Percentiles rank a stretch among this genome's conserved stretches.
These are phyloP conservation scores for Rhagonycha lutea DNA, from an alignment of 2,888 invertebrate genomes.

Conservation along the genomic window DNA sequence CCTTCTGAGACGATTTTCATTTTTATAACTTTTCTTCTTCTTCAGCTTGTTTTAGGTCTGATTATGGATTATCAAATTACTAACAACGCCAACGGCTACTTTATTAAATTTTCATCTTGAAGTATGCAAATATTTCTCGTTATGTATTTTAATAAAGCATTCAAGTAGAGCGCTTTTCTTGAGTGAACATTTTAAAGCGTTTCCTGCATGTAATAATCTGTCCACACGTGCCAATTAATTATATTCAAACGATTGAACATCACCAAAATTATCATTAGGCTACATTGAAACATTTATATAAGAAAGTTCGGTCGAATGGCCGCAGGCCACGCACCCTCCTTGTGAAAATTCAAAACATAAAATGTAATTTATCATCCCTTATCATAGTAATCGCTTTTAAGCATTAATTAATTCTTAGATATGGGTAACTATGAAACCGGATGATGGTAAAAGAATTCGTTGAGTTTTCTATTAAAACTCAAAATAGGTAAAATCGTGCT, in stretches of 20 bases:
- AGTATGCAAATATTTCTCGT: not conserved
- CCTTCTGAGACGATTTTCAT: not conserved
- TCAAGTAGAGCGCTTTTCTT: not conserved
- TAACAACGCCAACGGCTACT: not conserved
- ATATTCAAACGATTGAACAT: conserved; percentile 8
- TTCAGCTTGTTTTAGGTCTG: not conserved
- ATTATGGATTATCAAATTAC: not conserved
- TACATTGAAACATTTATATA: not conserved
- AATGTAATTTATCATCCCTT: too few relatives aligned
- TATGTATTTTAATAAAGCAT: not conserved
- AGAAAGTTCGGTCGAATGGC: not conserved
- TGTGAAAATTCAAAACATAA: too few relatives aligned
- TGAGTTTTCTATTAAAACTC: too few relatives aligned
- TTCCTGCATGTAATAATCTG: conserved; percentile 2
- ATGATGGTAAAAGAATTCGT: too few relatives aligned
- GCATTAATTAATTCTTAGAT: too few relatives aligned
- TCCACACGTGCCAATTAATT: conserved; percentile 6
- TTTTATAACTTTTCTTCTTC: not conserved
- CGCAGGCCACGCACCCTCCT: too few relatives aligned
- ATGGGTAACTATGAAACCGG: too few relatives aligned
- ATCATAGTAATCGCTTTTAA: too few relatives aligned
- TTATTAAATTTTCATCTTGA: not conserved
- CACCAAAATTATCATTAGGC: not conserved
- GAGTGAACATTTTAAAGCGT: not conserved
- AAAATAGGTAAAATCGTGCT: too few relatives aligned